Conservation (phyloP, 2,797 vertebrate species). For the Anomalospiza imberbis region DNA sequence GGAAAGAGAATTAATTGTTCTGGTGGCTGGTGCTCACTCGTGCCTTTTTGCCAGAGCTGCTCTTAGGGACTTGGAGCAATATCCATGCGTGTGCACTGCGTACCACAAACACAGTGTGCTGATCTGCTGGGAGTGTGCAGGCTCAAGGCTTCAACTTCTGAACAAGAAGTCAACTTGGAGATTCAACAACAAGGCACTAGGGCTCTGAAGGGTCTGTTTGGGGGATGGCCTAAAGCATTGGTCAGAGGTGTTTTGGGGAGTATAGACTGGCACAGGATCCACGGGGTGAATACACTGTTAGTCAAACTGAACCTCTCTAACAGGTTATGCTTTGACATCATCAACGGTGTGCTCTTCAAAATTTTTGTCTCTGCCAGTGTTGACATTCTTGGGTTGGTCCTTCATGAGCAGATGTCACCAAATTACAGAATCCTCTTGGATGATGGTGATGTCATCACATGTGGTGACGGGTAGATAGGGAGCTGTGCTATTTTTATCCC, state of each 20-base stretch:
- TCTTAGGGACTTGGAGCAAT: rapidly evolving
- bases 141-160: not conserved
- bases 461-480: not conserved
- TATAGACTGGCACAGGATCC: not conserved
- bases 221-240: rapidly evolving
- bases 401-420: not conserved
- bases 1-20: not conserved
- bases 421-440: not conserved
- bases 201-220: not conserved
- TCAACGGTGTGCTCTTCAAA: not conserved
- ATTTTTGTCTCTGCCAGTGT: not conserved
- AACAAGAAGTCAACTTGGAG: not conserved
- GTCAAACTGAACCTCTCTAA: not conserved
- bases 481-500: not conserved
- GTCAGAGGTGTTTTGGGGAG: not conserved
- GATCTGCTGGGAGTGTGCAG: not conserved
- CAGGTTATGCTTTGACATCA: not conserved
- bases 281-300: not conserved
- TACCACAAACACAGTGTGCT: rapidly evolving
- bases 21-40: not conserved
- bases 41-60: not conserved
- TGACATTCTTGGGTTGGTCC: not conserved
- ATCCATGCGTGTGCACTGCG: rapidly evolving
- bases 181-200: not conserved
- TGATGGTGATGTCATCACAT: not conserved